Base-by-base conservation (phyloP, 2,797 vertebrate genomes). In the Microctenopoma lineatum region DNA sequence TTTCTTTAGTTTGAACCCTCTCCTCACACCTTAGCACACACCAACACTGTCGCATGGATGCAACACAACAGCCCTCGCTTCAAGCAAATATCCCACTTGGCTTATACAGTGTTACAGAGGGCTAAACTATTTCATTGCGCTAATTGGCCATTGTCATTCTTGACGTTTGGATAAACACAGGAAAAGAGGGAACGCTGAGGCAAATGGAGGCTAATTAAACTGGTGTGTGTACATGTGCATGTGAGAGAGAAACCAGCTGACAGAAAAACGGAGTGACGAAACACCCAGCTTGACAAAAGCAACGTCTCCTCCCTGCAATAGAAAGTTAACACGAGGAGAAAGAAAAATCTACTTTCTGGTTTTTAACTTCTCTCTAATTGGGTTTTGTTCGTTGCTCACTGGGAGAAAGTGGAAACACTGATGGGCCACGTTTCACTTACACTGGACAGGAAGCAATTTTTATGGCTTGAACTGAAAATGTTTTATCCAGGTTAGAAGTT, bases 121-220 rank as follows among this genome's bases (percentile, higher is more conserved):
- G 94, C 94, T 95, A 95, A 95, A 96, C 94, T 95, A 94, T 96
- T 96, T 95, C 94, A 93, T 94, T 92, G 85, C 89, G 91, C 95
- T 97, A 97, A 97, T 96, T 97, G 96, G 95, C 93, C 94, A 92
- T 88, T 94, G 94, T 94, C 92, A 92, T 88, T 93, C 89, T 93
- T 96, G 95, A 95, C 93, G 93, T 95, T 93, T 94, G 94, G 92
- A 95, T 96, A 96, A 96, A 96, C 95, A 96, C 94, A 93, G 84
- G 90, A 90, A 95, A 94, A 90, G 91, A 90, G 90, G 93, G 92
- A 95, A 94, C 95, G 93, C 93, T 87, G 91, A 95, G 95, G 96
- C 94, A 96, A 96, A 96, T 95, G 95, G 94, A 89, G 92, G 92
- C 95, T 96, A 96, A 96, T 97, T 97, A 96, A 96, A 95, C 84